Conservation (phyloP, 2,888 invertebrate species). For the Cyclophora punctaria region DNA sequence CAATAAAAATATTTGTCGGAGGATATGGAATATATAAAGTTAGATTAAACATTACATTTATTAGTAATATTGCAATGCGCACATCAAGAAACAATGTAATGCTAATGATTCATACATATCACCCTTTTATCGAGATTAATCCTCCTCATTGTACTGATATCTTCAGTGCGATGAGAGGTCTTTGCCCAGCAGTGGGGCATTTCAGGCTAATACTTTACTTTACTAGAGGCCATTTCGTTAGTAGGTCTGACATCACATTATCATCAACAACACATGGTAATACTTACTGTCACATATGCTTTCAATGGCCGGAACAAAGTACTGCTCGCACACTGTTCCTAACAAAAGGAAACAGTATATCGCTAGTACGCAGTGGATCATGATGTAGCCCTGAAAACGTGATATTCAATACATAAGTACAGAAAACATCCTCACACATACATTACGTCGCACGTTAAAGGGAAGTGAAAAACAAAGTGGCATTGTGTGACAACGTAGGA, state of each 20-base stretch:
- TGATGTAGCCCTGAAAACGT: slow-evolving; percentile 75
- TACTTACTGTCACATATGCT: slow-evolving; percentile 85
- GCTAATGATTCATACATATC: background rate
- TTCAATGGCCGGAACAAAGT: slow-evolving; percentile 91
- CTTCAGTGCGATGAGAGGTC: no score
- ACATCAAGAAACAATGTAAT: background rate
- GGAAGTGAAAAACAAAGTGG: no score
- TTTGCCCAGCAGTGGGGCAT: no score
- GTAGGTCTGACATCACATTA: no score
- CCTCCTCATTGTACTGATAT: no score
- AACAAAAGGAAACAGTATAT: slow-evolving; percentile 87
- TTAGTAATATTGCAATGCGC: background rate
- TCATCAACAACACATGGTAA: background rate
- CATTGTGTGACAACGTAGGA: no score
- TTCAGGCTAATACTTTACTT: background rate
- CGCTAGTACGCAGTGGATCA: slow-evolving; percentile 76
- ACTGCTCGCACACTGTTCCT: slow-evolving; percentile 89
- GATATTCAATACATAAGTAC: no score
- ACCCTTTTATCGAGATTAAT: background rate
- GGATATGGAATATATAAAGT: background rate
- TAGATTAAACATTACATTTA: background rate
- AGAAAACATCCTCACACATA: no score
- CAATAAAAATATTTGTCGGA: background rate
- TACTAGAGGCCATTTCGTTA: background rate
- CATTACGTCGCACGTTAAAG: no score